phyloP scores from a whole-genome alignment of 2,888 invertebrate species.

The Synanthedon vespiformis region DNA sequence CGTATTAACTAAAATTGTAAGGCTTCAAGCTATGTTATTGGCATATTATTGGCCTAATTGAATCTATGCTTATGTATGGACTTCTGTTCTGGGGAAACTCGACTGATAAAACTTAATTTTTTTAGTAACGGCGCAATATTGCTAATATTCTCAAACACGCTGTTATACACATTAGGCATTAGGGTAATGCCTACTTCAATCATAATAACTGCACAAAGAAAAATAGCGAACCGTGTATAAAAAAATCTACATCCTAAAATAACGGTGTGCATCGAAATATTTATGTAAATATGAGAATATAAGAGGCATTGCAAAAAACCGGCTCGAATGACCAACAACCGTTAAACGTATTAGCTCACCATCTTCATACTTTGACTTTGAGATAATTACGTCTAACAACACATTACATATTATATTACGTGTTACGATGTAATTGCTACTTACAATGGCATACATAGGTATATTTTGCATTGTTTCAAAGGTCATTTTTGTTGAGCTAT shows the following conservation, averaged over 20 bases:
- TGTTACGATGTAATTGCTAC: conserved; percentile 1
- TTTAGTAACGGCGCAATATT: no score
- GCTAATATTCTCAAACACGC: no score
- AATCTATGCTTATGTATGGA: no score
- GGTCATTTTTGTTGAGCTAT: conserved; percentile 10
- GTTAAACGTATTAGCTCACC: conserved; percentile 18
- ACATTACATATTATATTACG: conserved; percentile 17
- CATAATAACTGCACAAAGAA: not conserved
- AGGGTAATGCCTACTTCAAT: no score
- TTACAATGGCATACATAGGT: not conserved
- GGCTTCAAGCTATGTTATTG: no score
- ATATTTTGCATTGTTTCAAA: conserved; percentile 9
- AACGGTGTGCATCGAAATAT: no score
- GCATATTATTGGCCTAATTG: no score
- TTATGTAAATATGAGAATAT: no score
- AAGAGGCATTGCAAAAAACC: conserved; percentile 14
- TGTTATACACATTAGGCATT: no score
- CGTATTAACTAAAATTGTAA: no score
- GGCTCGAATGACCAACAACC: conserved; percentile 19
- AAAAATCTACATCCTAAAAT: not conserved
- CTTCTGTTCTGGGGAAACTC: no score
- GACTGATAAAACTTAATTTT: no score
- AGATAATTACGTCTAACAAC: conserved; percentile 18
- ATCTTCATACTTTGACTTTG: conserved; percentile 18
- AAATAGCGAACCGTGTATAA: not conserved